Evolutionary conservation across 2,888 invertebrate genomes (phyloP).

Genomic region (Micoletzkya japonica): DNA sequence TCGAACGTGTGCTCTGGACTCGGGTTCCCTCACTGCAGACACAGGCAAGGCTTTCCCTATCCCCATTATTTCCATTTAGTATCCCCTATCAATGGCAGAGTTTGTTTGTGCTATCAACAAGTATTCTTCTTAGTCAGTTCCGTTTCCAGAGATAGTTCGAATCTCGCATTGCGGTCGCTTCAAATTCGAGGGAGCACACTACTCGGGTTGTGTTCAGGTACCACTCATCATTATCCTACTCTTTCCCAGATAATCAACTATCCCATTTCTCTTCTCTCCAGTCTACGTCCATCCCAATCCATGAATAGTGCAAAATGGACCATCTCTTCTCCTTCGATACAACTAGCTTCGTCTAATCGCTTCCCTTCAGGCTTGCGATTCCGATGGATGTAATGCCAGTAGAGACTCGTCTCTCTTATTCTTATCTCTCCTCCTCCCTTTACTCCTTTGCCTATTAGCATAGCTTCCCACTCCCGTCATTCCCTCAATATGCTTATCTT

Average conservation of each 20-base stretch:
- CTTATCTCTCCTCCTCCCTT: neutral
- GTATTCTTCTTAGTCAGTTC: neutral
- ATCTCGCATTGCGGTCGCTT: constrained; percentile 97
- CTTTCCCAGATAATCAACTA: constrained; percentile 29
- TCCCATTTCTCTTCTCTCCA: too few species aligned
- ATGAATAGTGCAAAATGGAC: constrained; percentile 24
- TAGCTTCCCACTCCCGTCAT: too few species aligned
- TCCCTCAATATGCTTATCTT: too few species aligned
- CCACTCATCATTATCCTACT: neutral
- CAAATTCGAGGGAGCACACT: constrained; percentile 71
- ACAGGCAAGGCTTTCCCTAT: constrained; percentile 67
- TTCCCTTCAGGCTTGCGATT: constrained; percentile 49
- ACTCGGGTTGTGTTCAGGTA: constrained; percentile 52
- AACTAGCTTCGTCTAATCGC: neutral
- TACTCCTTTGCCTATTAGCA: too few species aligned
- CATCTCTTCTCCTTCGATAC: neutral
- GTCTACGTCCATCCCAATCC: too few species aligned
- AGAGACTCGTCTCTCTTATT: neutral
- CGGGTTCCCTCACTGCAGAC: constrained; percentile 90
- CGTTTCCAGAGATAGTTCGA: constrained; percentile 78
- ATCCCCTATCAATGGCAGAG: neutral
- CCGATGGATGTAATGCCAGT: constrained; percentile 59
- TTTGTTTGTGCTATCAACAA: neutral
- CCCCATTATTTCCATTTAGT: neutral
- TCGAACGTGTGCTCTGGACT: constrained; percentile 91